phyloP scores from a whole-genome alignment of 2,797 vertebrate genomes.

The Xenops minutus region DNA sequence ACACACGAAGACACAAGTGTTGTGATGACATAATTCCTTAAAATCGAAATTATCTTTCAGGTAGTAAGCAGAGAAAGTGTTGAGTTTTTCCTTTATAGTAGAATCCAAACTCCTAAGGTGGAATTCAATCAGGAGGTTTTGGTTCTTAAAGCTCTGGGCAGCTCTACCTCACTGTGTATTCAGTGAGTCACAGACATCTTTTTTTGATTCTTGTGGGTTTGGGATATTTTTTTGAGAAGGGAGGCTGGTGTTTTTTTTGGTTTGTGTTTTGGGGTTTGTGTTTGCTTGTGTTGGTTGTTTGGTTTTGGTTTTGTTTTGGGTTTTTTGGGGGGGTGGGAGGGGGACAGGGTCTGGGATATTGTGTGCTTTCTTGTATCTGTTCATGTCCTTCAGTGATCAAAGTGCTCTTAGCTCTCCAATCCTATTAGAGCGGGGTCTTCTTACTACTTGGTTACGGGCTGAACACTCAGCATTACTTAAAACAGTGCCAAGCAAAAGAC shows the following conservation, averaged over 20 bases:
- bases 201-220: not conserved
- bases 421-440: not conserved
- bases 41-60: not conserved
- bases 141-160: not conserved
- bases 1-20: fast-evolving
- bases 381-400: not conserved
- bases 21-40: not conserved
- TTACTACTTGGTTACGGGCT: not conserved
- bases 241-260: not conserved
- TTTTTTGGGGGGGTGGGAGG: fast-evolving
- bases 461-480: not conserved
- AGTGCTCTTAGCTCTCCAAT: not conserved
- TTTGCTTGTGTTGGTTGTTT: not conserved
- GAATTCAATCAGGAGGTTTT: not conserved
- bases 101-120: not conserved
- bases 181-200: fast-evolving
- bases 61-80: not conserved
- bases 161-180: not conserved
- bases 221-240: not conserved
- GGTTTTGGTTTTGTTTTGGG: not conserved
- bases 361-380: not conserved
- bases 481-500: not conserved
- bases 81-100: not conserved
- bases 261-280: not conserved
- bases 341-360: fast-evolving